Evolutionary conservation across 2,113 vertebrate genomes (phyloP).

Genomic region (Macrotis lagotis): DNA sequence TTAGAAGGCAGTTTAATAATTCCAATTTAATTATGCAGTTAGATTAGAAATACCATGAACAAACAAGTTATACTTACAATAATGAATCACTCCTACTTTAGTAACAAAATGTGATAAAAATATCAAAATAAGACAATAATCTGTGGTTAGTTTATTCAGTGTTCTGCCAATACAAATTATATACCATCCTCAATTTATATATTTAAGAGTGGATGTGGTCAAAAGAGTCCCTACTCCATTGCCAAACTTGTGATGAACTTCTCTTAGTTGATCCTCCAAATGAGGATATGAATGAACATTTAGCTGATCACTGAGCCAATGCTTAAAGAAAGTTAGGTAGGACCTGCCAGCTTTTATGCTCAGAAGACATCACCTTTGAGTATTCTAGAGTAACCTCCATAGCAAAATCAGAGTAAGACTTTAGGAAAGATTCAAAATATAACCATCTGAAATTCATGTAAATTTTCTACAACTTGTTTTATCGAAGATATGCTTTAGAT

Average conservation of each 20-base stretch:
- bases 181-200: not conserved
- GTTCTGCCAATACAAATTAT: not conserved
- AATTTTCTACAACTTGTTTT: not conserved
- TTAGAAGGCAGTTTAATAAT: conserved; percentile 30
- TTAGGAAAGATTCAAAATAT: not conserved
- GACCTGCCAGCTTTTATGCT: not conserved
- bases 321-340: not conserved
- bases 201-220: not conserved
- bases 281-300: not conserved
- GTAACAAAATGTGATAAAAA: not conserved
- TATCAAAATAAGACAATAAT: not conserved
- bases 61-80: not conserved
- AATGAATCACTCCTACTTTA: not conserved
- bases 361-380: not conserved
- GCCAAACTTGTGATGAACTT: not conserved
- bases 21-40: not conserved
- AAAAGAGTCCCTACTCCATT: not conserved
- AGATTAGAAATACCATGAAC: not conserved
- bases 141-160: not conserved
- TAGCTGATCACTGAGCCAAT: not conserved
- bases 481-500: too few species aligned
- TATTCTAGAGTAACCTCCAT: not conserved
- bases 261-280: not conserved
- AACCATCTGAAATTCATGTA: not conserved
- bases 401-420: not conserved